phyloP scores from a whole-genome alignment of 2,888 invertebrate species.

The Baronia brevicornis region DNA sequence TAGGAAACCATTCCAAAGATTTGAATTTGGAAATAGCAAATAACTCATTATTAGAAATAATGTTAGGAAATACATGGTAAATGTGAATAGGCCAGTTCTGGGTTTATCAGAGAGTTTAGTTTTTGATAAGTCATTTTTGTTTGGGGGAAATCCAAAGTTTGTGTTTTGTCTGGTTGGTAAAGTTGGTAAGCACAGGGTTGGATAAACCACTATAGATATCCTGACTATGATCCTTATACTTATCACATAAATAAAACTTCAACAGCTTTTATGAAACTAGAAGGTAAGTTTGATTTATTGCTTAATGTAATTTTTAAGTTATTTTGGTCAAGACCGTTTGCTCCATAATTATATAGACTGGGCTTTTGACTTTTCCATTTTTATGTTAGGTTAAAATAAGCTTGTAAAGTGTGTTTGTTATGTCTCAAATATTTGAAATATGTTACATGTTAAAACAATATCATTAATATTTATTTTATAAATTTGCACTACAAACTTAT shows the following conservation, averaged over 20 bases:
- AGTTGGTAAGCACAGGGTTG: too few relatives aligned
- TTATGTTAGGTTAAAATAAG: too few relatives aligned
- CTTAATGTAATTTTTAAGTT: too few relatives aligned
- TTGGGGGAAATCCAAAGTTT: conserved; percentile 47
- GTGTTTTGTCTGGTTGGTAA: too few relatives aligned
- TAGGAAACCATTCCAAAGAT: conserved; percentile 62
- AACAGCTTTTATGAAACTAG: conserved; percentile 82
- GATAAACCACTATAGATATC: conserved; percentile 77
- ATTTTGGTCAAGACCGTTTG: too few relatives aligned
- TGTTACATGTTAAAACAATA: too few relatives aligned
- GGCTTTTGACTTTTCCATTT: too few relatives aligned
- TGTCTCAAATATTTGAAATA: too few relatives aligned
- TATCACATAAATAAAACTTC: conserved; percentile 84
- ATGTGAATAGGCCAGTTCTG: conserved; percentile 44
- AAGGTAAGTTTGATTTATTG: conserved; percentile 75
- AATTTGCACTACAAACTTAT: too few relatives aligned
- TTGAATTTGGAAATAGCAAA: conserved; percentile 50
- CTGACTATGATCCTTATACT: conserved; percentile 78
- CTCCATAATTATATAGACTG: too few relatives aligned
- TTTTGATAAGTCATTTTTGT: conserved; percentile 37
- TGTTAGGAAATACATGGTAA: conserved; percentile 55
- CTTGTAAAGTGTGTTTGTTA: too few relatives aligned
- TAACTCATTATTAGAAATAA: conserved; percentile 48
- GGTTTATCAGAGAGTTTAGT: conserved; percentile 21
- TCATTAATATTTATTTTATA: too few relatives aligned